Evolutionary conservation across 2,797 vertebrate genomes (phyloP).

Genomic region (Melanotaenia maccullochi): DNA sequence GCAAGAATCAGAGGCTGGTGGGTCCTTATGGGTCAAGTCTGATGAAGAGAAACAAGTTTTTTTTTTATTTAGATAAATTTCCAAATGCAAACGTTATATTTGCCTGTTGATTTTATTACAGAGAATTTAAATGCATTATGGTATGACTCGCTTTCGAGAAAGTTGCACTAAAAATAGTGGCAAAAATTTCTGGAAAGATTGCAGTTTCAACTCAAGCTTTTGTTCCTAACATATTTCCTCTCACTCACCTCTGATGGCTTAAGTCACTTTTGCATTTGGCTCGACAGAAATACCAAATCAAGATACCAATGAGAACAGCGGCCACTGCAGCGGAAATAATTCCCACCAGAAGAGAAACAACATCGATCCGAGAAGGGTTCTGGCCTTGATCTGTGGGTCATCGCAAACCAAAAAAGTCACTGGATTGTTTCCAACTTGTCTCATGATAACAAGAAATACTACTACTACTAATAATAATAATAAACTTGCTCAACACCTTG

Average conservation of each 20-base stretch:
- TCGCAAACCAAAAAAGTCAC: constrained; percentile 17
- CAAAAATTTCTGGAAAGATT: too few relatives aligned
- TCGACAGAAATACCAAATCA: constrained; percentile 89
- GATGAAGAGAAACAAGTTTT: too few relatives aligned
- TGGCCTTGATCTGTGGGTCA: constrained; percentile 65
- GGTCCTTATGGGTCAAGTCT: too few relatives aligned
- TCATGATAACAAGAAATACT: neutral
- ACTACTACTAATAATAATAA: too few relatives aligned
- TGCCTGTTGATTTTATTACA: too few relatives aligned
- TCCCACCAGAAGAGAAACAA: constrained; percentile 90
- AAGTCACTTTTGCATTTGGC: constrained; percentile 82
- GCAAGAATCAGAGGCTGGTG: too few relatives aligned
- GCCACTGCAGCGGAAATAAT: constrained; percentile 86
- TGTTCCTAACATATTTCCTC: neutral
- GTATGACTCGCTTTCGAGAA: neutral
- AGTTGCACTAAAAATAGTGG: neutral
- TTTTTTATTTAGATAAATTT: too few relatives aligned
- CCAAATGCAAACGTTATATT: too few relatives aligned
- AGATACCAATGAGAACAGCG: constrained; percentile 82
- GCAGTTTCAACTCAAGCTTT: neutral
- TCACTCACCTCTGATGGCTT: constrained; percentile 82
- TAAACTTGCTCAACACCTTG: too few relatives aligned
- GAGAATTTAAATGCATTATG: neutral
- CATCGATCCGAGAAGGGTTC: constrained; percentile 80
- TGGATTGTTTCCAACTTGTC: neutral